A percentile compares a stretch with the other conserved stretches of the same genome.
Evolutionary conservation across 2,888 invertebrate genomes (phyloP).

Genomic region (Phaonia tiefii): DNA sequence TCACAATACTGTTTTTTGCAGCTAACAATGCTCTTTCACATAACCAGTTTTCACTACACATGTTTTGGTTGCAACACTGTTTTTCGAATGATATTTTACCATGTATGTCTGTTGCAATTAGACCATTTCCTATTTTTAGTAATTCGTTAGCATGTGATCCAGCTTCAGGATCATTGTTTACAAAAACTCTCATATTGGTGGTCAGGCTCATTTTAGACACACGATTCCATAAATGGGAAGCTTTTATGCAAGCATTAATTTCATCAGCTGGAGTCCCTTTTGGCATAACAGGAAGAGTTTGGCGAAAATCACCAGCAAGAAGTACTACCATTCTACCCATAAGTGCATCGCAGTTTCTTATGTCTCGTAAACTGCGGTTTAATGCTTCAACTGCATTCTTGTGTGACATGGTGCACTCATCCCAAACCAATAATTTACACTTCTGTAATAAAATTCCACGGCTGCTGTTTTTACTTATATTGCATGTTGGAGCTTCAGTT

Average conservation of each 20-base stretch:
- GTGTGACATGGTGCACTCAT: constrained; percentile 55
- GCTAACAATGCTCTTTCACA: constrained; percentile 47
- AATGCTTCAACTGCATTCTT: constrained; percentile 45
- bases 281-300: constrained; percentile 33
- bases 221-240: not conserved
- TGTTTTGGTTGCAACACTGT: constrained; percentile 2
- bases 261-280: constrained; percentile 18
- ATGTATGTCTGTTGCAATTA: constrained; percentile 52
- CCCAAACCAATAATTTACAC: no score
- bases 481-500: constrained; percentile 28
- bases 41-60: constrained; percentile 32
- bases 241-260: constrained; percentile 8
- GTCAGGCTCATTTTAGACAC: not conserved
- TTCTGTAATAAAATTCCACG: constrained; percentile 35
- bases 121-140: constrained; percentile 49
- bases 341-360: constrained; percentile 36
- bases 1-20: constrained; percentile 40
- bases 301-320: constrained; percentile 51
- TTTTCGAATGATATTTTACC: constrained; percentile 52
- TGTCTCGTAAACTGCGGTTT: constrained; percentile 52
- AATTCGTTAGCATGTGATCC: constrained; percentile 46
- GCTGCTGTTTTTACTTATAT: constrained; percentile 34
- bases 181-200: constrained; percentile 12
- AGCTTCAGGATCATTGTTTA: constrained; percentile 17
- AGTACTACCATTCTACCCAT: constrained; percentile 53